Conservation (phyloP, 2,888 invertebrate species). For the Hydrotaea diabolus region DNA sequence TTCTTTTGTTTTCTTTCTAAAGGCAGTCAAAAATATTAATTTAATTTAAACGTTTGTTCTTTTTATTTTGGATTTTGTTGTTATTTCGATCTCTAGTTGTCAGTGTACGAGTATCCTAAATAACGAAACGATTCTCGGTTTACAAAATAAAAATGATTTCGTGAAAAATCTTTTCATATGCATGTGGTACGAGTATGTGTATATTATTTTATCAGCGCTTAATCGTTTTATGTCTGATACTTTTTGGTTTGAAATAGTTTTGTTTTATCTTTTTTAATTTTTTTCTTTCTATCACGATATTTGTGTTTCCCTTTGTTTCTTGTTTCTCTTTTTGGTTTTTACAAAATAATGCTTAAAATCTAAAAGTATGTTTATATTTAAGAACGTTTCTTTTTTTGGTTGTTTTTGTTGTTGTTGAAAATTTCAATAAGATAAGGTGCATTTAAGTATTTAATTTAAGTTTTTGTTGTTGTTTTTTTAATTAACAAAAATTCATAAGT, state of each 20-base stretch:
- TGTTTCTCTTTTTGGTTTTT: conserved; percentile 45
- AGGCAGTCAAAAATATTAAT: conserved; percentile 74
- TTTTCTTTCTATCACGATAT: conserved; percentile 74
- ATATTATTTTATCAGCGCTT: conserved; percentile 10
- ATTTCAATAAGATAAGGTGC: conserved; percentile 55
- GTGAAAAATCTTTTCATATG: conserved; percentile 34
- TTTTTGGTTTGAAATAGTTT: conserved; percentile 22
- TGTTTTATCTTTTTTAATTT: conserved; percentile 52
- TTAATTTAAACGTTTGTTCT: conserved; percentile 63
- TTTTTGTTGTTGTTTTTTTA: not conserved
- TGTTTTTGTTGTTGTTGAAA: conserved; percentile 54
- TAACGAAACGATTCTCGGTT: conserved; percentile 41
- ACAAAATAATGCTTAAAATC: conserved; percentile 65
- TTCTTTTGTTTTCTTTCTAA: conserved; percentile 71
- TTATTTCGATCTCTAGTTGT: conserved; percentile 24
- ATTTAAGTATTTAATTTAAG: conserved; percentile 48
- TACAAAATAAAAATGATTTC: conserved; percentile 65
- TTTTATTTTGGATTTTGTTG: conserved; percentile 24
- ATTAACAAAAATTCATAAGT: conserved; percentile 7
- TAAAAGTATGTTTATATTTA: conserved; percentile 56
- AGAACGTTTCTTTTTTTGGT: conserved; percentile 55
- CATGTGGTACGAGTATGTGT: not conserved
- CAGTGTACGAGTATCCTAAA: conserved; percentile 31
- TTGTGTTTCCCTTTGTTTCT: conserved; percentile 74
- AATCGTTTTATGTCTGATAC: not conserved